Evolutionary conservation across 2,888 invertebrate species (phyloP), one percentile per base, ranked within the genome.

Genomic region (Ashinkailepas kermadecensis): DNA sequence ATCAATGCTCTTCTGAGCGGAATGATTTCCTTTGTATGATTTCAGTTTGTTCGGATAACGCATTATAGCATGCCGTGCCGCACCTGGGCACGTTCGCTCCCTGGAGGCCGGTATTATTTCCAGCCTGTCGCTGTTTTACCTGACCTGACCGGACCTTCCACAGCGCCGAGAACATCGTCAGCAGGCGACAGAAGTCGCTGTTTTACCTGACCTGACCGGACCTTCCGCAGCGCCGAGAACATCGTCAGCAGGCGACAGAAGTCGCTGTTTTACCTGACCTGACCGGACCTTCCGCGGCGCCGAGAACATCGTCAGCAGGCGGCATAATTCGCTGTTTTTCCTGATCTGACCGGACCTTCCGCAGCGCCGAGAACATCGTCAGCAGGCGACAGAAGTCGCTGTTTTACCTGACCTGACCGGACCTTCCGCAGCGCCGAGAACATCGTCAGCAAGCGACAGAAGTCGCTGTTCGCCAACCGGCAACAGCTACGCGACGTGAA

Each of bases 311-410:
- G 90, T 97, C 81, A 90, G 92, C 56, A 91, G 93, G 88, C 91
- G 96, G 65, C 90, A 91, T 81, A 90, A 93, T 80, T 94, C 93
- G 3, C 89, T 91, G 0, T 96, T 96, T n/a, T n/a, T n/a, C n/a
- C n/a, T n/a, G n/a, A n/a, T n/a, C n/a, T n/a, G n/a, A 90, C 62
- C 18, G 18, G 13, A 18, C 18, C 62, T 7, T 15, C 39, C 9
- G 91, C 8, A 91, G 91, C 86, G 96, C 96, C 0, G 91, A 92
- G 81, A 93, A 92, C 85, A 93, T 97, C 12, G 90, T 97, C 81
- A 90, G 92, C 56, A 91, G 93, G 88, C 91, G 96, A 64, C 90
- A 91, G 81, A 90, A 93, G 80, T 94, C 93, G 3, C 89, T 91
- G 0, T 96, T 96, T n/a, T n/a, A n/a, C n/a, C n/a, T n/a, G n/a